Percentiles rank a stretch among this genome's conserved stretches.
Evolutionary conservation across 2,113 vertebrate genomes (phyloP).

Genomic region (Callipepla californica): DNA sequence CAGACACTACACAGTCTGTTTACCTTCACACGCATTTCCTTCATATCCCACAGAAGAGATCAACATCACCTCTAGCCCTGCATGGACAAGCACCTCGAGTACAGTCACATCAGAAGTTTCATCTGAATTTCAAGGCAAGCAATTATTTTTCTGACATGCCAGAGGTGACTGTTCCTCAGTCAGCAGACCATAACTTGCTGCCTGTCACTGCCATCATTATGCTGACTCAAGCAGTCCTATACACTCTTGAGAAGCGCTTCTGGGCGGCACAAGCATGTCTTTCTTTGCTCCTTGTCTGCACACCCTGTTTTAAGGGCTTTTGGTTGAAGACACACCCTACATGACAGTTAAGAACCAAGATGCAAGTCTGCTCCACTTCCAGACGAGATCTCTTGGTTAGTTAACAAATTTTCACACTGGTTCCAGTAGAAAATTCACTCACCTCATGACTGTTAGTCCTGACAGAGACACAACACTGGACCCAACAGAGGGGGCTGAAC

Average conservation of each 20-base stretch:
- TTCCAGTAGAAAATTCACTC: not conserved
- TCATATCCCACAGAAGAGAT: not conserved
- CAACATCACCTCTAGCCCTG: not conserved
- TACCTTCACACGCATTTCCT: not conserved
- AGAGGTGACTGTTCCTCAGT: not conserved
- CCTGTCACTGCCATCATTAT: not conserved
- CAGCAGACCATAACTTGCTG: not conserved
- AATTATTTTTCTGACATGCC: not conserved
- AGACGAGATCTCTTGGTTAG: not conserved
- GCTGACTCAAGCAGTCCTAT: not conserved
- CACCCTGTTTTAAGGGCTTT: slow-evolving; percentile 38
- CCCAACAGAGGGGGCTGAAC: not conserved
- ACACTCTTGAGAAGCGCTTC: not conserved
- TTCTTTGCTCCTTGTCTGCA: slow-evolving; percentile 19
- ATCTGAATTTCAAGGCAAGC: not conserved
- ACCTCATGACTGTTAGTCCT: not conserved
- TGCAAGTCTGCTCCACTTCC: not conserved
- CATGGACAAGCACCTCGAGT: not conserved
- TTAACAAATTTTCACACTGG: not conserved
- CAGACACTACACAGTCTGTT: not conserved
- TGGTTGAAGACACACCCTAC: slow-evolving; percentile 28
- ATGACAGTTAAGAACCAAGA: not conserved
- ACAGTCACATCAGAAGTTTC: not conserved
- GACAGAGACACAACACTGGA: not conserved
- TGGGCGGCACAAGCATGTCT: not conserved